Percentiles rank a stretch among this genome's conserved stretches.
phyloP scores from a whole-genome alignment of 2,888 invertebrate species.

The Ctenicera cuprea region DNA sequence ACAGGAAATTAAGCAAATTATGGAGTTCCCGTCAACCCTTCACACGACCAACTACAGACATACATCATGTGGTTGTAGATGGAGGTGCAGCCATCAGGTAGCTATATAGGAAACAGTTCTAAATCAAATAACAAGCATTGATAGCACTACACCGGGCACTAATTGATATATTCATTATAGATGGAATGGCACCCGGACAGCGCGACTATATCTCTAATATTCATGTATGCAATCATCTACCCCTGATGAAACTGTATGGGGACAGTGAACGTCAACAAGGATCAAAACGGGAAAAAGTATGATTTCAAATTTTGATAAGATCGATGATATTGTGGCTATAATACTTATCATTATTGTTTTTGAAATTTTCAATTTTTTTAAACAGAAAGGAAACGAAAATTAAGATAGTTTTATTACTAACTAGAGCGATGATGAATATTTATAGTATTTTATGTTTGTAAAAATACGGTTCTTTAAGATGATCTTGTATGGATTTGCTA shows the following conservation, averaged over 20 bases:
- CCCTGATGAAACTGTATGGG: conserved; percentile 45
- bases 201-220: conserved; percentile 47
- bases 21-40: conserved; percentile 25
- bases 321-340: too few species aligned
- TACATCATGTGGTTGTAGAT: conserved; percentile 11
- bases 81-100: conserved; percentile 10
- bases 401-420: too few species aligned
- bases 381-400: too few species aligned
- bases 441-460: too few species aligned
- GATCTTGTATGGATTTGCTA: too few species aligned
- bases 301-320: too few species aligned
- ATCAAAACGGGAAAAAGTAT: too few species aligned
- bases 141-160: conserved; percentile 46
- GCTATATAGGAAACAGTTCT: conserved; percentile 31
- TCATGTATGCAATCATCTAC: conserved; percentile 51
- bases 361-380: too few species aligned
- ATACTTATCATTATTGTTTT: too few species aligned
- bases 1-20: conserved; percentile 34
- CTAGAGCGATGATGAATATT: too few species aligned
- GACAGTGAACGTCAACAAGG: conserved; percentile 29
- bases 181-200: conserved; percentile 38
- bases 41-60: conserved; percentile 16
- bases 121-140: conserved; percentile 50
- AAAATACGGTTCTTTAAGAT: too few species aligned
- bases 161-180: conserved; percentile 59